Conservation (phyloP, 2,113 vertebrate genomes). For the Macrotus californicus region DNA sequence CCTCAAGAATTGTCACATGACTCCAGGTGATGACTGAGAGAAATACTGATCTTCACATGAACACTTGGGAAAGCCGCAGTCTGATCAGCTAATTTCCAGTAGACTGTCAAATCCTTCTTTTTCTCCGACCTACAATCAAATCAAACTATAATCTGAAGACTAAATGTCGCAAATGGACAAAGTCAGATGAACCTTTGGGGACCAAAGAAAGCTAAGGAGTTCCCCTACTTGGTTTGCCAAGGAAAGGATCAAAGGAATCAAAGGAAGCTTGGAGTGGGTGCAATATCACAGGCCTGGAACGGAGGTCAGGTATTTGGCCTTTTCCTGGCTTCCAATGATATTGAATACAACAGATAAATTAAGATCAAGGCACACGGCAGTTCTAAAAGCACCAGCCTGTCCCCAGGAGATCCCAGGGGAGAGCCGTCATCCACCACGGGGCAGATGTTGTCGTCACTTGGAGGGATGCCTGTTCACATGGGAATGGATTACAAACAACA, state of each 20-base stretch:
- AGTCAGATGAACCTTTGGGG: background rate
- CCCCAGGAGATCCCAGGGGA: conserved; percentile 48
- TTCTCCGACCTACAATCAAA: background rate
- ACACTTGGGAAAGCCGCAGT: background rate
- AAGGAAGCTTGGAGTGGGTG: conserved; percentile 45
- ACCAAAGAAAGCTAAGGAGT: conserved; percentile 46
- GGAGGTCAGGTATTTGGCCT: conserved; percentile 54
- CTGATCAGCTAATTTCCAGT: background rate
- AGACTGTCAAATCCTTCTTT: background rate
- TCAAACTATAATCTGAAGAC: conserved; percentile 12
- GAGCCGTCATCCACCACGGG: background rate
- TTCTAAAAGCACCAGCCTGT: conserved; percentile 66
- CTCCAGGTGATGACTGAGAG: background rate
- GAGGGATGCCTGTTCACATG: conserved; percentile 33
- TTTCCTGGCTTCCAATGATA: conserved; percentile 58
- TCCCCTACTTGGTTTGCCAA: conserved; percentile 36
- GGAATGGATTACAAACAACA: background rate
- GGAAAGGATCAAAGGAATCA: conserved; percentile 66
- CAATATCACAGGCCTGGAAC: conserved; percentile 49
- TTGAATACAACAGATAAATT: conserved; percentile 72
- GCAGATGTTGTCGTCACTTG: conserved; percentile 43
- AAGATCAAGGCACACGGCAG: conserved; percentile 69
- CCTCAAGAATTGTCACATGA: background rate
- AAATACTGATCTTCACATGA: background rate
- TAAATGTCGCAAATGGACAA: conserved; percentile 9